phyloP scores from a whole-genome alignment of 1,140 invertebrate species.

The Eulimnadia texana region DNA sequence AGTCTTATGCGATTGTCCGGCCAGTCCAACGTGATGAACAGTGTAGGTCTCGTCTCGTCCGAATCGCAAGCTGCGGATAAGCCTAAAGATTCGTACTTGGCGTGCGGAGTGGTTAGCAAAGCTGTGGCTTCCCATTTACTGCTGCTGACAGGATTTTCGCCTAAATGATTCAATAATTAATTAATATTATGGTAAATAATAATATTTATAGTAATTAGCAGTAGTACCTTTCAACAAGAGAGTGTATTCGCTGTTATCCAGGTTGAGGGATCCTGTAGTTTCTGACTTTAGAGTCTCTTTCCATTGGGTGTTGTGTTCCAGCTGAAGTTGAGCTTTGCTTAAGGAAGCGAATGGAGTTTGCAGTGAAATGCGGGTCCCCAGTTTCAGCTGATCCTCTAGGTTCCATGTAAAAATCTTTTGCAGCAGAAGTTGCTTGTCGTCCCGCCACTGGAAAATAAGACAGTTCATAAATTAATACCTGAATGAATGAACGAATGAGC shows the following conservation, averaged over 20 bases:
- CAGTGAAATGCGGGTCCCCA: neutral
- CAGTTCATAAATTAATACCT: neutral
- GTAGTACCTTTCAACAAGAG: neutral
- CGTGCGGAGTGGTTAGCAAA: slow-evolving; percentile 8
- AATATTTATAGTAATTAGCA: neutral
- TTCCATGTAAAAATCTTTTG: neutral
- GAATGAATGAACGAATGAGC: neutral
- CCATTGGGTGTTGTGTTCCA: slow-evolving; percentile 5
- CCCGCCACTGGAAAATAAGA: neutral
- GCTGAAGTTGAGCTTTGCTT: neutral
- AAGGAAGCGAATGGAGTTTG: neutral
- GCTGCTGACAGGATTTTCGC: neutral
- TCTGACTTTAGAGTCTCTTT: neutral
- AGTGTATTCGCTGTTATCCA: neutral
- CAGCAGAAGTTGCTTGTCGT: neutral
- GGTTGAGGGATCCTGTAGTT: neutral
- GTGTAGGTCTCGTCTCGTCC: slow-evolving; percentile 1
- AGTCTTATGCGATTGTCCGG: slow-evolving; percentile 5
- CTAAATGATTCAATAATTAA: neutral
- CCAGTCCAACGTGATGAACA: slow-evolving; percentile 7
- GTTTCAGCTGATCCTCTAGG: neutral
- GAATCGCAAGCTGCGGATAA: neutral
- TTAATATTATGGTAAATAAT: neutral
- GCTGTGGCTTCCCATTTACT: slow-evolving; percentile 3
- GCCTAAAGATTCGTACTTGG: slow-evolving; percentile 4